Evolutionary conservation across 2,888 invertebrate genomes (phyloP).

Genomic region (Nudaria mundana): DNA sequence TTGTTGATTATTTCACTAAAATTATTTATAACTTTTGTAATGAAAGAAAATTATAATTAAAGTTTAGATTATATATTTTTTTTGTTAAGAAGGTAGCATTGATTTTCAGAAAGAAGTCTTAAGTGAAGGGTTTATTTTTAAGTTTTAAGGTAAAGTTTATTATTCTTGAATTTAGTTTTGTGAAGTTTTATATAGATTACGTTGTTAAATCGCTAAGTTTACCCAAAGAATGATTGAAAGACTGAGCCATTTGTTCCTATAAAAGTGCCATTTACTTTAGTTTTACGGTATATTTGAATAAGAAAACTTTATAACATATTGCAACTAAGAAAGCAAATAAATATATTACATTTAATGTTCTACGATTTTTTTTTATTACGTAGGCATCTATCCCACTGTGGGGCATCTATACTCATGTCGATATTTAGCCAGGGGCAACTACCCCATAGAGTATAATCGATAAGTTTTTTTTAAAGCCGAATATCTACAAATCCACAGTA

Average conservation of each 20-base stretch:
- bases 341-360: background rate
- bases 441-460: constrained; percentile 12
- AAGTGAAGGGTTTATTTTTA: constrained; percentile 7
- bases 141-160: too few species aligned
- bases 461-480: constrained; percentile 13
- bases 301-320: constrained; percentile 4
- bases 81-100: constrained; percentile 6
- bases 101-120: constrained; percentile 5
- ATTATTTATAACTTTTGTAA: too few species aligned
- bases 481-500: constrained; percentile 16
- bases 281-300: background rate
- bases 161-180: constrained; percentile 10
- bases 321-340: constrained; percentile 2
- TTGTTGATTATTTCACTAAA: constrained; percentile 8
- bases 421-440: constrained; percentile 13
- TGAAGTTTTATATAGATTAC: constrained; percentile 4
- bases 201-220: constrained; percentile 9
- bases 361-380: constrained; percentile 9
- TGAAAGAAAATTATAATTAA: too few species aligned
- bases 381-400: constrained; percentile 13
- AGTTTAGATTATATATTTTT: too few species aligned
- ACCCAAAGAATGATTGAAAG: constrained; percentile 10
- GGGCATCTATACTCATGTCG: constrained; percentile 14
- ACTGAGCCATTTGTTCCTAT: constrained; percentile 3
- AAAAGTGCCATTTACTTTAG: constrained; percentile 9